Conservation (phyloP, 1,140 invertebrate genomes). For the Coboldia fuscipes region DNA sequence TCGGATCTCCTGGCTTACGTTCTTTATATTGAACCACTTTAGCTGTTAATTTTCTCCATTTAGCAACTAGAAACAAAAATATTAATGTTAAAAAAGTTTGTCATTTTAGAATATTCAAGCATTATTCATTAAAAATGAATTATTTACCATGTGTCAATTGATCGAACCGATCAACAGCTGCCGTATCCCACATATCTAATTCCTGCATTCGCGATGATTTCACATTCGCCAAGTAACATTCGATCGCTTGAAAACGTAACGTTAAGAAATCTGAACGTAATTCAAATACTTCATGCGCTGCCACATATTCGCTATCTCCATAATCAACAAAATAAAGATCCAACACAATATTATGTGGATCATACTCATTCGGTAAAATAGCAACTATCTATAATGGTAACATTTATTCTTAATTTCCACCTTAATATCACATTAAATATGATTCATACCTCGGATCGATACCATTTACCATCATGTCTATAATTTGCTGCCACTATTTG, state of each 20-base stretch:
- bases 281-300: slow-evolving; percentile 35
- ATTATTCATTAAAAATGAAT: background rate
- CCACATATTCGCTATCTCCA: slow-evolving; percentile 45
- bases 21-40: slow-evolving; percentile 42
- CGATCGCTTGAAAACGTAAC: slow-evolving; percentile 52
- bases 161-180: slow-evolving; percentile 46
- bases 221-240: slow-evolving; percentile 52
- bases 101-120: background rate
- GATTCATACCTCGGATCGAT: slow-evolving; percentile 25
- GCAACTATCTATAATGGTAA: slow-evolving; percentile 31
- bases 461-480: slow-evolving; percentile 53
- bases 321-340: slow-evolving; percentile 62
- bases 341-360: slow-evolving; percentile 27
- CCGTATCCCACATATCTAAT: slow-evolving; percentile 31
- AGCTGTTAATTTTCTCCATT: slow-evolving; percentile 43
- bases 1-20: slow-evolving; percentile 18
- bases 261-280: slow-evolving; percentile 49
- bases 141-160: slow-evolving; percentile 32
- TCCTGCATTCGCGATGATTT: slow-evolving; percentile 24
- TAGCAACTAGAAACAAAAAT: slow-evolving; percentile 19
- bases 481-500: slow-evolving; percentile 62
- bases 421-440: background rate
- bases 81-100: background rate
- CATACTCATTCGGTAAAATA: slow-evolving; percentile 31
- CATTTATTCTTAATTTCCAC: slow-evolving; percentile 5